Conservation (phyloP, 2,888 invertebrate genomes). For the Tachina grossa region DNA sequence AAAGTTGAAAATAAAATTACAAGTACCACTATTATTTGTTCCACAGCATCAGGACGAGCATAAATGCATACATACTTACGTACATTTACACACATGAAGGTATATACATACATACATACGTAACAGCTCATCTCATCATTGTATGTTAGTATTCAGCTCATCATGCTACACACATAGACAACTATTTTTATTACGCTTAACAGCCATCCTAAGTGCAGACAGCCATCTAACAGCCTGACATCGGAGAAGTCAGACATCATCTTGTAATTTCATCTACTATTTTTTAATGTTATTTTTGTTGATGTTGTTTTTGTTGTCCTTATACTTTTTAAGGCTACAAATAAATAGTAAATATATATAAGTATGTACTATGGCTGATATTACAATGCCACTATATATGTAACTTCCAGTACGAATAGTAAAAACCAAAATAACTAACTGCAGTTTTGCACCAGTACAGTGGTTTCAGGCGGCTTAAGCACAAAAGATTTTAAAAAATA, state of each 20-base stretch:
- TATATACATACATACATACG: not conserved
- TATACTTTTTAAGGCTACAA: constrained; percentile 49
- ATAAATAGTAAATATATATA: constrained; percentile 61
- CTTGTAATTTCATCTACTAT: constrained; percentile 56
- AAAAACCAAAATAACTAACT: constrained; percentile 32
- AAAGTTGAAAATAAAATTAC: constrained; percentile 39
- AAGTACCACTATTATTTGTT: constrained; percentile 58
- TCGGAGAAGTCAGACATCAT: constrained; percentile 70
- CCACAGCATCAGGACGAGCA: constrained; percentile 27
- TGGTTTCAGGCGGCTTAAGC: not conserved
- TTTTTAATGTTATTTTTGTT: constrained; percentile 37
- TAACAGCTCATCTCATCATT: constrained; percentile 39
- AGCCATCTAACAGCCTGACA: constrained; percentile 71
- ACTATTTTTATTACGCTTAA: constrained; percentile 68
- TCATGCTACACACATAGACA: constrained; percentile 29
- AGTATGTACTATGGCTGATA: constrained; percentile 41
- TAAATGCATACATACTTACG: not conserved
- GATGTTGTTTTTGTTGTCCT: constrained; percentile 11
- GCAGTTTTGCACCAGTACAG: constrained; percentile 40
- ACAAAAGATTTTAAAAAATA: too few relatives aligned
- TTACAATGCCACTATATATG: constrained; percentile 43
- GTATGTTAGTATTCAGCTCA: constrained; percentile 42
- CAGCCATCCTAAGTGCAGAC: constrained; percentile 70
- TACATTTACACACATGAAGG: too few relatives aligned
- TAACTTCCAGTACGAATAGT: constrained; percentile 28